Base-by-base conservation (phyloP, 1,140 invertebrate species). In the Goniozus legneri region DNA sequence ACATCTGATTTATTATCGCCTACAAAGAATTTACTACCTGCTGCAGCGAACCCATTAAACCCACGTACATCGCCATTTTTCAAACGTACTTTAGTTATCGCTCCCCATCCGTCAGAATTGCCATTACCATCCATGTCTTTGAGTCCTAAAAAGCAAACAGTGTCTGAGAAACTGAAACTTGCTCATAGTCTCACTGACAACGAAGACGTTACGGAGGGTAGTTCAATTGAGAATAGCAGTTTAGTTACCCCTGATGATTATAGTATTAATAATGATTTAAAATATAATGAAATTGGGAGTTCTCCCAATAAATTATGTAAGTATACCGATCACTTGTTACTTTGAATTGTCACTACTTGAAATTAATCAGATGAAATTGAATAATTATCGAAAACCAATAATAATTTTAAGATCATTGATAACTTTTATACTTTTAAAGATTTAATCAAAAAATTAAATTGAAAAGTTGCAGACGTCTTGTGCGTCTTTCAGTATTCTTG, bases 81-180 rank as follows among this genome's bases (percentile, higher is more conserved):
- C 42, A 64, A 67, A 13, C 41, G 53, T 10, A 67, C 65, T 36
- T 18, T 62, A 1, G 69, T 75, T 3, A 49, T 72, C 16, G 69
- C 74, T 12, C 74, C 74, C 3, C 74, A 75, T 60, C 73, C 74
- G 4, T 76, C 74, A 0, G 72, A 73, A 47, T 43, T 76, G 18
- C 74, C 74, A 3, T 52, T 75, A 19, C 73, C 75, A 14, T 73
- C 71, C 0, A 44, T 76, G 36, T 64, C 68, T 0, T 39, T 75
- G 2, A 69, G 69, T 37, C 65, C 70, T 0, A 73, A 69, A 33
- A 69, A 68, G 30, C 59, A 41, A 1, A 27, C 30, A 31, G 52
- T 46, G 4, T 45, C 38, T 7, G 50, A 47, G 1, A 44, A 41
- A 21, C 21, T 45, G 8, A 18, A 24, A 12, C 27, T 55, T 13